phyloP scores from a whole-genome alignment of 2,797 vertebrate species.

The Rhynchonycteris naso region DNA sequence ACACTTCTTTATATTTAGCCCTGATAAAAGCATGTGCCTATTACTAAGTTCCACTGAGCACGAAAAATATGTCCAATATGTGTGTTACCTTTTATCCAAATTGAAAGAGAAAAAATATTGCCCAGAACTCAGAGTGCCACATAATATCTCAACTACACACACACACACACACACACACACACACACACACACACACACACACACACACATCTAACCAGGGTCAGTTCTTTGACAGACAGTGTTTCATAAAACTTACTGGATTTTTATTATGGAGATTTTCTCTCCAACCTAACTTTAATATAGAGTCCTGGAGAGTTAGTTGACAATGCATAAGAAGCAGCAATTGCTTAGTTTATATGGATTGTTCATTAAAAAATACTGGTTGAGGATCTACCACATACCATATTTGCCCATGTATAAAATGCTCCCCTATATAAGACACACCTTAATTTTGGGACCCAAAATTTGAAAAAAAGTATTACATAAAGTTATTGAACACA shows the following conservation, averaged over 20 bases:
- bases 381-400: neutral
- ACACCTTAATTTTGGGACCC: too few species aligned
- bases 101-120: neutral
- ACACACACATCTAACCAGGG: too few species aligned
- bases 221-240: neutral
- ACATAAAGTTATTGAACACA: too few species aligned
- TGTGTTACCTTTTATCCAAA: neutral
- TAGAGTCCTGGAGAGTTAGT: neutral
- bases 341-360: neutral
- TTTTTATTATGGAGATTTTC: neutral
- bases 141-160: neutral
- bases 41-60: neutral
- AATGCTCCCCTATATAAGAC: too few species aligned
- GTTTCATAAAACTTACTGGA: neutral
- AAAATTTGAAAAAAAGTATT: too few species aligned
- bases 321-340: neutral
- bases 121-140: neutral
- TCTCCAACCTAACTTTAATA: neutral
- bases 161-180: neutral
- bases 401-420: too few species aligned
- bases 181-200: too few species aligned
- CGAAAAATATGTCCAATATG: neutral
- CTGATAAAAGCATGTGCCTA: neutral
- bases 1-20: neutral
- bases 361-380: neutral